Base-by-base conservation (phyloP, 23 tunicate species). In the Aplidium turbinatum region DNA sequence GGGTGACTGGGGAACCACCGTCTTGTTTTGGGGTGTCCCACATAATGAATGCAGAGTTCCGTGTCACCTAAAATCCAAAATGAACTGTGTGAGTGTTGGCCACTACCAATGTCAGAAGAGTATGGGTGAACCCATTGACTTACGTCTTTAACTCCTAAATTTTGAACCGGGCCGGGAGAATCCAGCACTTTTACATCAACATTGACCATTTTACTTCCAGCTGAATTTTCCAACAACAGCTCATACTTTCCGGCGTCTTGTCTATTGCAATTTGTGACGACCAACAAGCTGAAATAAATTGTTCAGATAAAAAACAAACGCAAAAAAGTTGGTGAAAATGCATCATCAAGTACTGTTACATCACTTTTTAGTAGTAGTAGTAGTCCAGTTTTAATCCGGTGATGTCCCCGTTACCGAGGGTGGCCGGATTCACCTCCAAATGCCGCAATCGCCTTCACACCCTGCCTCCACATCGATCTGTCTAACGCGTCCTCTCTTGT, bases 211-310 rank as follows among this genome's bases (percentile, higher is more conserved):
- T 82, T 87, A 32, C 82, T 57, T 23, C 99, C 99, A 31, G 85
- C 78, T 4, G 75, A 32, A 66, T 94, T 94, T 66, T 86, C 99
- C 64, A 80, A 40, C 54, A 68, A 38, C 24, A 94, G 53, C 31
- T 77, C 87, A 75, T 94, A 94, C 42, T 77, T 68, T 34, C 99
- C 99, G 6, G 94, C 90, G 38, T 94, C 99, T 47, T 87, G 76
- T 9, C 99, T 78, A 38, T 85, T 73, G 58, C 89, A 73, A 34
- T 87, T 62, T 25, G 73, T 57, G 42, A 94, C 71, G 30, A 82
- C 76, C 56, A 94, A 47, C 31, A 72, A 61, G 25, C 79, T 69
- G 27, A 68, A 58, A 47, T 16, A 35, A 63, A 78, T 4, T 54
- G 21, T n/a, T 11, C 22, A 5, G 5, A 11, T 16, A 54, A 54